Conservation (phyloP, 2,797 vertebrate species). For the Micropoecilia bifurca region DNA sequence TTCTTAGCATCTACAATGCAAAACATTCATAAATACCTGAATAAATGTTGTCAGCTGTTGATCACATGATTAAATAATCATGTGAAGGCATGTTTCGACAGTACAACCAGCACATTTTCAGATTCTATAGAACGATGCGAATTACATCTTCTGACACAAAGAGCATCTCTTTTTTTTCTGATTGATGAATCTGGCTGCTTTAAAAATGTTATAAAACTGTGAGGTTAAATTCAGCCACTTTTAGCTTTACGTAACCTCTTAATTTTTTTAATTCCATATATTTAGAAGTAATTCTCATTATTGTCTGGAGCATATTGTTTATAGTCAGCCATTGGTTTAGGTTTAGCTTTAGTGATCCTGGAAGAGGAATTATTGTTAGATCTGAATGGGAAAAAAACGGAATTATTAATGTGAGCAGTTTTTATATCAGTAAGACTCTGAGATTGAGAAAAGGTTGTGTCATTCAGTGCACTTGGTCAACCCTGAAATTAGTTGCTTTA, state of each 20-base stretch:
- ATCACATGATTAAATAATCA: not conserved
- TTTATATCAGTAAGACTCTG: conserved; percentile 6
- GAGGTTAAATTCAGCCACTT: not conserved
- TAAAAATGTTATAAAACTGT: not conserved
- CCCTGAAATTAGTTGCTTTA: conserved; percentile 48
- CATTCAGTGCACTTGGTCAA: conserved; percentile 33
- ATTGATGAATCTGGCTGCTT: not conserved
- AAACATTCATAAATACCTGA: not conserved
- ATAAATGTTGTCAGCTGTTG: not conserved
- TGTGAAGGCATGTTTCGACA: not conserved
- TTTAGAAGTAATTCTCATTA: not conserved
- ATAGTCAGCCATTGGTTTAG: not conserved
- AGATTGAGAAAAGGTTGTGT: conserved; percentile 30
- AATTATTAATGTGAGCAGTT: not conserved
- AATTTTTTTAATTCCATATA: not conserved
- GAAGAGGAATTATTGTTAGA: not conserved
- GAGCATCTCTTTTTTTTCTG: not conserved
- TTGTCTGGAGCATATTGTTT: not conserved
- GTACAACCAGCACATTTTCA: not conserved
- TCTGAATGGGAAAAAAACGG: not conserved
- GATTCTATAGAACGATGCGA: not conserved
- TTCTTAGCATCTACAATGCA: not conserved
- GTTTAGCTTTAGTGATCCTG: not conserved
- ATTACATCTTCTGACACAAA: not conserved
- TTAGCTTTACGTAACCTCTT: not conserved